Conservation (phyloP, 2,113 vertebrate genomes). For the Scortum barcoo region DNA sequence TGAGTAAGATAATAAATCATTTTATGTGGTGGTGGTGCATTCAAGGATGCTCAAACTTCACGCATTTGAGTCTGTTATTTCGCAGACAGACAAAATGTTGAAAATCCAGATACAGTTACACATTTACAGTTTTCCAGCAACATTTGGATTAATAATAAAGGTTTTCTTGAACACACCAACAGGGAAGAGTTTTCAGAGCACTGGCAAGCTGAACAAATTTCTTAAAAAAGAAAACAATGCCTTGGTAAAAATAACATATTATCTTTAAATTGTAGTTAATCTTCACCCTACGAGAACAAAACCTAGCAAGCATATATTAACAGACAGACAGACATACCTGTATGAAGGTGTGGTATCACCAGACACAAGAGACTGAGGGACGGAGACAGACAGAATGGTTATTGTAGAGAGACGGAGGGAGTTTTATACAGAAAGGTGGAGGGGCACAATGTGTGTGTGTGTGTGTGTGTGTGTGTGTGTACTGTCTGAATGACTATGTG, state of each 20-base stretch:
- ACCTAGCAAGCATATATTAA: not conserved
- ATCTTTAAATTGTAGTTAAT: not conserved
- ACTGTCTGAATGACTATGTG: constrained; percentile 44
- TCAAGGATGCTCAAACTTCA: not conserved
- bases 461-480: constrained; percentile 14
- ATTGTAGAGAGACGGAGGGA: constrained; percentile 40
- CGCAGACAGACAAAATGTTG: not conserved
- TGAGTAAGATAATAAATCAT: not conserved
- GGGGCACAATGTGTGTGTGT: constrained; percentile 23
- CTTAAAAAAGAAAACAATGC: not conserved
- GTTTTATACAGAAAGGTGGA: constrained; percentile 76
- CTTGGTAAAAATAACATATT: not conserved
- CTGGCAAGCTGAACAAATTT: not conserved
- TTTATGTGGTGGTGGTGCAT: not conserved
- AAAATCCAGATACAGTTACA: not conserved
- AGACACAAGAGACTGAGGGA: constrained; percentile 38
- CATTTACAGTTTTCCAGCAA: no score
- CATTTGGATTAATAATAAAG: no score
- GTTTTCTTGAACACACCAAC: not conserved
- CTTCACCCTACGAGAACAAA: not conserved
- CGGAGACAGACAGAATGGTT: constrained; percentile 50
- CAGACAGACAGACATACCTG: constrained; percentile 66
- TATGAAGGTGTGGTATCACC: constrained; percentile 34
- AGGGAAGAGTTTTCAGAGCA: not conserved
- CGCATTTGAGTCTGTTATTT: not conserved